Base-by-base conservation (phyloP, 2,113 vertebrate genomes). In the Alethe castanea region DNA sequence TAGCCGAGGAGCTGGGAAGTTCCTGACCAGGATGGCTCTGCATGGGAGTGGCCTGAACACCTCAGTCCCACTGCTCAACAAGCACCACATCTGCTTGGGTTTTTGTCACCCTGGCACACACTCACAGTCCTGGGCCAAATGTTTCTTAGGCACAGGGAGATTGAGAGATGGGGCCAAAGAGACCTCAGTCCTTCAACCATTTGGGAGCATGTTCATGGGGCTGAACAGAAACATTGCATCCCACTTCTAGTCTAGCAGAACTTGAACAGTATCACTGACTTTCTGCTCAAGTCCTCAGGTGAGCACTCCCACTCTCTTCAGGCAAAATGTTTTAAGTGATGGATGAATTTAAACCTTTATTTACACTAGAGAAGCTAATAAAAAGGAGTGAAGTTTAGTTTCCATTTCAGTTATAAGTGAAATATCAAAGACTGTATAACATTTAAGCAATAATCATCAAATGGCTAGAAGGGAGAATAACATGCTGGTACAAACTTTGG, bases 51-150 rank as follows among this genome's bases (percentile, higher is more conserved):
- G 11, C 40, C 17, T 22, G 31, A 29, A 36, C 1, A 3, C 13
- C 6, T 1, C 26, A 10, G 56, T 38, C 44, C 70, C 52, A 35
- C 14, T 0, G 0, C 74, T 81, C 20, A 3, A 26, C 29, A 62
- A 61, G 15, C 26, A 11, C 54, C 31, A 6, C 23, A 13, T 66
- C 62, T 69, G n/a, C 80, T 67, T 71, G 29, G 54, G 57, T 10
- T 60, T 67, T 67, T 52, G 14, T 66, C 26, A 36, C 18, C 31
- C 36, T 52, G 36, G 47, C 47, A 44, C 9, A 35, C 22, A 28
- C 54, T 56, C 81, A 60, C 22, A 81, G 65, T 28, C 61, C 56
- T 47, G 42, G 12, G 24, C 26, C 38, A 86, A 74, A 62, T 0
- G 1, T 71, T 88, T 86, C 45, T 31, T 14, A 44, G 45, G 8